A percentile compares a stretch with the other conserved stretches of the same genome.
phyloP scores from a whole-genome alignment of 2,113 vertebrate genomes.

The Ia io region DNA sequence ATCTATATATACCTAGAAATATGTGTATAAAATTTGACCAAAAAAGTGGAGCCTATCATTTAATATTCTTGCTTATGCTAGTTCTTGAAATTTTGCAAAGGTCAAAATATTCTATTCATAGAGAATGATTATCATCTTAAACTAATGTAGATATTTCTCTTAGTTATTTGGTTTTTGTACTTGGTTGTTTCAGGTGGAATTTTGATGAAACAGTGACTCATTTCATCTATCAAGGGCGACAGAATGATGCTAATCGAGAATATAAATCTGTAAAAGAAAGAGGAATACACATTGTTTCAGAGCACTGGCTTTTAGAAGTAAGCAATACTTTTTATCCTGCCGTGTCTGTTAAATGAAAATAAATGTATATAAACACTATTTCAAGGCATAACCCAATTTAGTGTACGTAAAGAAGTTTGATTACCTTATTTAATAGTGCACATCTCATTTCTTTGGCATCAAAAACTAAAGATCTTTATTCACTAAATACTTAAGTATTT shows the following conservation, averaged over 20 bases:
- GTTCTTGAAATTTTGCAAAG: background rate
- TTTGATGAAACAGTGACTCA: conserved; percentile 97
- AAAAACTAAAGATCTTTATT: background rate
- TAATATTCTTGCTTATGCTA: background rate
- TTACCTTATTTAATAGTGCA: background rate
- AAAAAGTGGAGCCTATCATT: background rate
- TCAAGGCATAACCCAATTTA: background rate
- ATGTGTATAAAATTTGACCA: background rate
- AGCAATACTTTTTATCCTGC: conserved; percentile 43
- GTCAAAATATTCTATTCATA: background rate
- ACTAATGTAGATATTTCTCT: background rate
- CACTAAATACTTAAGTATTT: conserved; percentile 18
- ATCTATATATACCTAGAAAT: background rate
- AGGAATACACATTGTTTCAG: conserved; percentile 92
- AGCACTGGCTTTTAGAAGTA: conserved; percentile 95
- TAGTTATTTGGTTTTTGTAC: background rate
- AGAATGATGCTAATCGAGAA: conserved; percentile 93
- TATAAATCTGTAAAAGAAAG: conserved; percentile 93
- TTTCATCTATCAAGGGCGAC: conserved; percentile 96
- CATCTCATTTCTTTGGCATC: background rate
- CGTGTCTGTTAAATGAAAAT: background rate
- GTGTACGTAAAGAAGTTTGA: background rate
- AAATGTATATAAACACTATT: background rate
- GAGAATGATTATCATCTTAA: conserved; percentile 5
- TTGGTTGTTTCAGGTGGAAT: conserved; percentile 87